phyloP scores from a whole-genome alignment of 2,888 invertebrate species.

The Pharmacophagus antenor region DNA sequence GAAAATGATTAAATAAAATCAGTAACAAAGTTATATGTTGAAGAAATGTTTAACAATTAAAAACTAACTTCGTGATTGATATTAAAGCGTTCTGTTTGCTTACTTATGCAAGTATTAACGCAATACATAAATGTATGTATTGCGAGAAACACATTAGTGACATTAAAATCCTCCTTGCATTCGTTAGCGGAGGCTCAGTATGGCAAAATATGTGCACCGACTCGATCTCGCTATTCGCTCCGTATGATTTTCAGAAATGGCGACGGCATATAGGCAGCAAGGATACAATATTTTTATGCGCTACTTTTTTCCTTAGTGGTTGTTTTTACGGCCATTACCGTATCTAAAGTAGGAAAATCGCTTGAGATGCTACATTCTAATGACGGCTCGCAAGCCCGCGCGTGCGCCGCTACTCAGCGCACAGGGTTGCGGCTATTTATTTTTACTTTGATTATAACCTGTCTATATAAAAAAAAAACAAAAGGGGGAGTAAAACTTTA shows the following conservation, averaged over 20 bases:
- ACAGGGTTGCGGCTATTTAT: slow-evolving; percentile 50
- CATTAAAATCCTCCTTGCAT: slow-evolving; percentile 78
- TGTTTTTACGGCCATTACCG: slow-evolving; percentile 75
- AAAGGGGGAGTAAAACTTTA: background rate
- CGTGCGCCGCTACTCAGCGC: slow-evolving; percentile 70
- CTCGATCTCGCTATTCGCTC: slow-evolving; percentile 67
- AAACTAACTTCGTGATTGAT: slow-evolving; percentile 28
- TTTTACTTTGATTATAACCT: background rate
- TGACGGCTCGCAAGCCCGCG: slow-evolving; percentile 69
- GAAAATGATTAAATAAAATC: background rate
- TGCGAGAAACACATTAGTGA: slow-evolving; percentile 72
- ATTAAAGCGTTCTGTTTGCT: slow-evolving; percentile 39
- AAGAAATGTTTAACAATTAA: slow-evolving; percentile 30
- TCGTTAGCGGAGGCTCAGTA: slow-evolving; percentile 69
- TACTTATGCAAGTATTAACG: slow-evolving; percentile 52
- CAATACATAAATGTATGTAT: slow-evolving; percentile 63
- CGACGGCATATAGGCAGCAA: slow-evolving; percentile 68
- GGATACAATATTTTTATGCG: slow-evolving; percentile 80
- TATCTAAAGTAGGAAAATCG: slow-evolving; percentile 79
- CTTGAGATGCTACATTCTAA: slow-evolving; percentile 77
- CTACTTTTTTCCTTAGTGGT: slow-evolving; percentile 66
- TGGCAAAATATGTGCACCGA: slow-evolving; percentile 75
- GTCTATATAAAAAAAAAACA: background rate
- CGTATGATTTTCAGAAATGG: slow-evolving; percentile 81
- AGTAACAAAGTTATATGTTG: slow-evolving; percentile 6